These are phyloP conservation scores for Pseudococcus longispinus DNA, from an alignment of 2,888 invertebrate species.

Conservation along the genomic window DNA sequence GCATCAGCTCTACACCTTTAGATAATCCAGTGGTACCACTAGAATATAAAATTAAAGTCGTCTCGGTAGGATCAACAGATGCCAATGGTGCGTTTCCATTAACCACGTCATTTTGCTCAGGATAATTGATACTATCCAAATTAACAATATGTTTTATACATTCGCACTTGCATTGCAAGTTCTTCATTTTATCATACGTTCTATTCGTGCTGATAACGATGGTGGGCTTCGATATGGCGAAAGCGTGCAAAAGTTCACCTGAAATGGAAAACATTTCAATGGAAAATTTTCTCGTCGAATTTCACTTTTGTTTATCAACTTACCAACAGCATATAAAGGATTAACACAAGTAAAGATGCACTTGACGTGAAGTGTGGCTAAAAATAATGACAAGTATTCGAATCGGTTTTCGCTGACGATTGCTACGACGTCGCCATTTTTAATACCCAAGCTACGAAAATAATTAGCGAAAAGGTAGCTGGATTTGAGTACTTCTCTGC, in stretches of 20 bases:
- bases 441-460: neutral
- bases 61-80: constrained; percentile 56
- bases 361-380: constrained; percentile 75
- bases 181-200: constrained; percentile 48
- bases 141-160: constrained; percentile 28
- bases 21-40: constrained; percentile 86
- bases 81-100: neutral
- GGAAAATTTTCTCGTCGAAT: neutral
- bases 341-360: constrained; percentile 75
- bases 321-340: constrained; percentile 71
- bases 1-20: constrained; percentile 76
- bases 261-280: neutral
- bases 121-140: constrained; percentile 59
- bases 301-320: neutral
- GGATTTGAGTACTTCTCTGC: neutral
- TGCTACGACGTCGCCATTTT: neutral
- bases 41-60: constrained; percentile 75
- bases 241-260: constrained; percentile 17
- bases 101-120: neutral
- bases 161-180: constrained; percentile 8
- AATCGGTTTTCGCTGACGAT: constrained; percentile 75
- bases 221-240: constrained; percentile 14
- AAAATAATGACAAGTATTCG: constrained; percentile 73
- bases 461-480: constrained; percentile 3
- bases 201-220: neutral